phyloP scores from a whole-genome alignment of 2,888 invertebrate genomes.

The Luffia ferchaultella region DNA sequence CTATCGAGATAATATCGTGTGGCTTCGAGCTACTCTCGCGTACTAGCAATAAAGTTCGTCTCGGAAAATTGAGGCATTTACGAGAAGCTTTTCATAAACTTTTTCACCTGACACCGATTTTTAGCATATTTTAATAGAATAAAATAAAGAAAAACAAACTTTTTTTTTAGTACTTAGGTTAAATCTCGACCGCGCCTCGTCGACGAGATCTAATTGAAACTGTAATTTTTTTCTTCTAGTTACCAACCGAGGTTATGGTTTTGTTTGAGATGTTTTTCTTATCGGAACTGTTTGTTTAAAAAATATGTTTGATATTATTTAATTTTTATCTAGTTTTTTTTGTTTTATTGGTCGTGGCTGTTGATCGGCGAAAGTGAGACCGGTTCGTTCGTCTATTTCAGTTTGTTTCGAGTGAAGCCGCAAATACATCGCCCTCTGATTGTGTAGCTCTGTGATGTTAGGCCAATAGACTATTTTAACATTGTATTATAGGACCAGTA shows the following conservation, averaged over 20 bases:
- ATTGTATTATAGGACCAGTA: conserved; percentile 57
- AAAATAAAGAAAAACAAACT: no score
- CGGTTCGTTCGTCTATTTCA: no score
- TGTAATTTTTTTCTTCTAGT: not conserved
- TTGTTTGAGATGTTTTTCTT: not conserved
- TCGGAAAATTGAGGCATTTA: conserved; percentile 28
- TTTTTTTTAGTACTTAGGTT: not conserved
- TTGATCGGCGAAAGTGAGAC: conserved; percentile 6
- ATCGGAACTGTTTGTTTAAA: not conserved
- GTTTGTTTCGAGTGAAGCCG: conserved; percentile 14
- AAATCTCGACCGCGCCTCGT: not conserved
- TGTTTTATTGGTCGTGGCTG: not conserved
- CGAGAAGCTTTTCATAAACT: not conserved
- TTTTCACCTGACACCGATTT: no score
- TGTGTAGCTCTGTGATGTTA: conserved; percentile 61
- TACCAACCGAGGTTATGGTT: not conserved
- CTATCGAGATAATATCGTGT: not conserved
- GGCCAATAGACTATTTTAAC: conserved; percentile 64
- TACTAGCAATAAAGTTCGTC: conserved; percentile 19
- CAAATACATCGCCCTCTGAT: conserved; percentile 29
- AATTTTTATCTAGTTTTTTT: not conserved
- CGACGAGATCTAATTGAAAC: not conserved
- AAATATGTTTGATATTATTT: not conserved
- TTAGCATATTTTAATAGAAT: no score
- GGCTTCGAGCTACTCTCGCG: not conserved